These are phyloP conservation scores for Notarius lentiginosus DNA, from an alignment of 2,113 vertebrate genomes.

Conservation along the genomic window DNA sequence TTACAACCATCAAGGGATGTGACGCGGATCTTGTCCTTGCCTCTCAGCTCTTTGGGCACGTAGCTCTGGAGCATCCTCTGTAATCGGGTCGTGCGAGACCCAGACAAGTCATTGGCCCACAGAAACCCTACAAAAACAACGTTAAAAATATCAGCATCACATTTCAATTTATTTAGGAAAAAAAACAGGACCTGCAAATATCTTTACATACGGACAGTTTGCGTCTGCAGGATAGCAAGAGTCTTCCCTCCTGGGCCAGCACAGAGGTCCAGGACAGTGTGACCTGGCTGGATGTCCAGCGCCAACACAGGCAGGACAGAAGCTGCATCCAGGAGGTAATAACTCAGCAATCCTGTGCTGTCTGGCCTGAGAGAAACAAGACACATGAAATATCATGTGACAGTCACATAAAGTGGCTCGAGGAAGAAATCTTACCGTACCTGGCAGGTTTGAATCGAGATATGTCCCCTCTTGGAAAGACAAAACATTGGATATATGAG, in stretches of 20 bases:
- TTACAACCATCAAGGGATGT: conserved; percentile 82
- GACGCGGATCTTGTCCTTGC: conserved; percentile 70
- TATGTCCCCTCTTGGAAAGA: conserved; percentile 84
- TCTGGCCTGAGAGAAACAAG: conserved; percentile 71
- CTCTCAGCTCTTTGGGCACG: conserved; percentile 72
- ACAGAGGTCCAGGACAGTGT: conserved; percentile 88
- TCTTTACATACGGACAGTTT: conserved; percentile 75
- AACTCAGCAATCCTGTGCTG: conserved; percentile 72
- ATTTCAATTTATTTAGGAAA: neutral
- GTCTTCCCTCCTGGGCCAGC: conserved; percentile 93
- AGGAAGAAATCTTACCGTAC: conserved; percentile 60
- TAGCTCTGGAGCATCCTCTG: conserved; percentile 78
- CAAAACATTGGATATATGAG: conserved; percentile 83
- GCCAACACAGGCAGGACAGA: conserved; percentile 90
- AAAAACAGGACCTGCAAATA: neutral
- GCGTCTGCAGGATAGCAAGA: conserved; percentile 85
- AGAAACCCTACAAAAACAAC: conserved; percentile 71
- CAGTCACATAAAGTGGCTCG: conserved; percentile 10
- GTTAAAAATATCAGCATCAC: neutral
- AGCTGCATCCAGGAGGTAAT: conserved; percentile 93
- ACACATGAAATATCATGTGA: neutral
- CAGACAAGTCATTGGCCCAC: conserved; percentile 81
- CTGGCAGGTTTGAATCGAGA: conserved; percentile 81
- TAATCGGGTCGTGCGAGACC: conserved; percentile 80
- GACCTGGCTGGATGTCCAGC: conserved; percentile 74